Base-by-base conservation (phyloP, 2,113 vertebrate genomes). In the Progne subis region DNA sequence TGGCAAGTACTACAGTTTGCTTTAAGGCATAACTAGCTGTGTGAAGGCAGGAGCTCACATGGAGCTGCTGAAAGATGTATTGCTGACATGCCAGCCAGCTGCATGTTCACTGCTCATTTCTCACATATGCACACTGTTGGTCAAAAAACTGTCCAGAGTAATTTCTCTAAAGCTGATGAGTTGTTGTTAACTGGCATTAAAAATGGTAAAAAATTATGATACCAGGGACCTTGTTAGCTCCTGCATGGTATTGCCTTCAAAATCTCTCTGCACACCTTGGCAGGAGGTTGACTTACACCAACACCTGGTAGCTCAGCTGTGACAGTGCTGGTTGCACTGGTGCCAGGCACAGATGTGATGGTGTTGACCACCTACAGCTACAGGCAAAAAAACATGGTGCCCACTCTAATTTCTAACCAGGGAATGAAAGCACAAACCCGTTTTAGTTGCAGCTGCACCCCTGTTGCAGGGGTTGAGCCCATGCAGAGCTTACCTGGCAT, bases 401-500 rank as follows among this genome's bases (percentile, higher is more conserved):
- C 28, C 56, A 3, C 19, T 71, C 11, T 65, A 16, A 49, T 63
- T 79, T 77, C 59, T 61, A 44, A 19, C 9, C 31, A 53, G 19
- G 26, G 2, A 39, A 2, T 9, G 14, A 77, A 41, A 53, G 11
- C 32, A 90, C 59, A 64, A 71, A 56, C 21, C 25, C 1, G 0
- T 21, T 24, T 16, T 32, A 46, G 57, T 11, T 29, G 5, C 28
- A 80, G 63, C 14, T 41, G 32, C 23, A 12, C 8, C 67, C 34
- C 5, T 6, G 11, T 23, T 9, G 11, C 53, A 59, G 34, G 14
- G 9, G 1, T 2, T 77, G 60, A 49, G 43, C 26, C 20, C 2
- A 0, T 7, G 20, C 28, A 72, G 53, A 56, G 61, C 86, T 34
- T 98, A 99, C 99, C 99, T 98, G 99, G 99, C 99, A 99, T 99